Conservation (phyloP, 2,797 vertebrate genomes). For the Tapera naevia region DNA sequence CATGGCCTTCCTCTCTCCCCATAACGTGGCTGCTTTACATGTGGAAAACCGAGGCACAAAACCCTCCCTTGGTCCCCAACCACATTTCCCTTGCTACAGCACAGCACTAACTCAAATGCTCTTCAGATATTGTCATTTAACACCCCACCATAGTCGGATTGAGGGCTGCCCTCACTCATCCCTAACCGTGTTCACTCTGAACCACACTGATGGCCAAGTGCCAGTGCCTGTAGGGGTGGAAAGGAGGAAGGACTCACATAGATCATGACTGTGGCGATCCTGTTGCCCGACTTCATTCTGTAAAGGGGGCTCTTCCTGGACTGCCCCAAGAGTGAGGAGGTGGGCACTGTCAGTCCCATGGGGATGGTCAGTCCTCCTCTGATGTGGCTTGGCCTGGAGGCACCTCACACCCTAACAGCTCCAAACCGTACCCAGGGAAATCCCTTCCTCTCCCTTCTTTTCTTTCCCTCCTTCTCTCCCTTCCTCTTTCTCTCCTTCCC, state of each 20-base stretch:
- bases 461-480: background rate
- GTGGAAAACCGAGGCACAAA: background rate
- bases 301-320: slow-evolving; percentile 91
- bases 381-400: accelerated
- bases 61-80: accelerated
- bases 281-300: slow-evolving; percentile 92
- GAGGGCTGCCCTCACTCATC: background rate
- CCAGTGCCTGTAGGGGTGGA: background rate
- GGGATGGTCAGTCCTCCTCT: background rate
- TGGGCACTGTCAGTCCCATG: background rate
- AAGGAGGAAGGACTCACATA: slow-evolving; percentile 85
- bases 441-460: background rate
- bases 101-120: background rate
- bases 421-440: background rate
- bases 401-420: accelerated
- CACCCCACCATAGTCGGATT: accelerated
- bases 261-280: slow-evolving; percentile 93
- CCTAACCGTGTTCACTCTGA: background rate
- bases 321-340: slow-evolving; percentile 72
- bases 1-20: no score
- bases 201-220: background rate
- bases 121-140: accelerated
- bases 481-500: no score
- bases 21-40: accelerated
- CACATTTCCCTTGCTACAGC: accelerated